These are phyloP conservation scores for Brachionichthys hirsutus DNA, from an alignment of 2,113 vertebrate genomes.

Conservation along the genomic window DNA sequence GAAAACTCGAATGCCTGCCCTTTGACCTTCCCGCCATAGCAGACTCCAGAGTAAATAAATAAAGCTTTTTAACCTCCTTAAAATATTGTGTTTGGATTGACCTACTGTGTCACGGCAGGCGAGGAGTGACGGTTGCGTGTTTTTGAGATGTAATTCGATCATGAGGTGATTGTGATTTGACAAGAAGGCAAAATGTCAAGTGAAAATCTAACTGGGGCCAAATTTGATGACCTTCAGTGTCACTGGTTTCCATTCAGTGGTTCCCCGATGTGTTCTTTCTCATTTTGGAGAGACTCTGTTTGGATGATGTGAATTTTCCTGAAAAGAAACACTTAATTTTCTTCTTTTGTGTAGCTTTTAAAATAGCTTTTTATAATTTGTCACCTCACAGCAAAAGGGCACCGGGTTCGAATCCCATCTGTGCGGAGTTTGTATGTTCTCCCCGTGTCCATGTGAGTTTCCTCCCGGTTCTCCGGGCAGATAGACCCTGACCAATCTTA, in stretches of 20 bases:
- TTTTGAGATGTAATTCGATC: slow-evolving; percentile 10
- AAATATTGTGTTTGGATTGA: slow-evolving; percentile 20
- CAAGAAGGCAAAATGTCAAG: slow-evolving; percentile 45
- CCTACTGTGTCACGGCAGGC: not conserved
- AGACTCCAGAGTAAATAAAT: slow-evolving; percentile 25
- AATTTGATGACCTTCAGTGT: slow-evolving; percentile 44
- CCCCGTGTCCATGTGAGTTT: too few species aligned
- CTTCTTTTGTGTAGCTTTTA: too few species aligned
- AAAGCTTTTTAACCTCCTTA: slow-evolving; percentile 9
- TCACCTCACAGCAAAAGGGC: too few species aligned
- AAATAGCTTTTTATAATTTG: too few species aligned
- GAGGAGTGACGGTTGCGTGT: not conserved
- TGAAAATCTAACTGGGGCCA: slow-evolving; percentile 34
- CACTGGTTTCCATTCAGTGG: slow-evolving; percentile 52
- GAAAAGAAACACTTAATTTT: too few species aligned
- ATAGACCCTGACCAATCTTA: slow-evolving; percentile 50
- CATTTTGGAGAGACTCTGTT: slow-evolving; percentile 19
- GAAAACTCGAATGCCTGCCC: slow-evolving; percentile 13
- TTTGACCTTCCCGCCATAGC: slow-evolving; percentile 22
- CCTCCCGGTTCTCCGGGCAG: not conserved
- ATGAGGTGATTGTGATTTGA: slow-evolving; percentile 30
- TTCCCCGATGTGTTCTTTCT: slow-evolving; percentile 36
- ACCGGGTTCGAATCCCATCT: too few species aligned
- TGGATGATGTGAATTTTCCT: too few species aligned
- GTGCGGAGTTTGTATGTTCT: too few species aligned